Conservation (phyloP, 2,797 vertebrate genomes). For the Hyperoplus immaculatus region DNA sequence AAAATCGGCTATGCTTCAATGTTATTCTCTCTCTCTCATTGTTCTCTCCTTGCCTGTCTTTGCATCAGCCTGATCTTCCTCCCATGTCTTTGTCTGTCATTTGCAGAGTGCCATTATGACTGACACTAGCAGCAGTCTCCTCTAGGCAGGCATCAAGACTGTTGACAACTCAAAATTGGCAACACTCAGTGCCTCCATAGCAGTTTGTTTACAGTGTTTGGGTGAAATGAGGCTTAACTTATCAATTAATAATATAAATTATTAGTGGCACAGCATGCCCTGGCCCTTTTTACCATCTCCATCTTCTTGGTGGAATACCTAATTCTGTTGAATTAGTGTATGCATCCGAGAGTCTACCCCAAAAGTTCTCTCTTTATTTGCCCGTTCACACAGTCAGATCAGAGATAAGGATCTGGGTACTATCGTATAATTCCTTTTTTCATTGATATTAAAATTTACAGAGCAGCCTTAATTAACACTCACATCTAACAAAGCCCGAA, state of each 20-base stretch:
- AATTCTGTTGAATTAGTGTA: not conserved
- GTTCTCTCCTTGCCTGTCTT: slow-evolving; percentile 4
- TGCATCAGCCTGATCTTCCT: slow-evolving; percentile 21
- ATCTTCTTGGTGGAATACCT: slow-evolving; percentile 17
- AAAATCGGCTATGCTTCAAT: slow-evolving; percentile 7
- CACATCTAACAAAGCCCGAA: not conserved
- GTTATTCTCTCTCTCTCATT: slow-evolving; percentile 14
- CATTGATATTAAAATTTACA: slow-evolving; percentile 9
- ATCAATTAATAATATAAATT: too few species aligned
- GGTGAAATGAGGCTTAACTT: slow-evolving; percentile 17
- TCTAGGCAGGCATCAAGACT: slow-evolving; percentile 24
- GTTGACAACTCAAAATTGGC: slow-evolving; percentile 40
- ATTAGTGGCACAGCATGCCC: slow-evolving; percentile 3
- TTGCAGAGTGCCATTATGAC: slow-evolving; percentile 47
- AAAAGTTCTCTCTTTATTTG: not conserved
- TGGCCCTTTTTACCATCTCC: not conserved
- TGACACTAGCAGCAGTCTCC: slow-evolving; percentile 19
- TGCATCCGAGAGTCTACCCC: not conserved
- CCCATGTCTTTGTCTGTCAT: slow-evolving; percentile 33
- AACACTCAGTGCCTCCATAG: slow-evolving; percentile 3
- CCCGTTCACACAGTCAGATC: not conserved
- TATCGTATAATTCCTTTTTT: too few species aligned
- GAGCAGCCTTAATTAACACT: slow-evolving; percentile 7
- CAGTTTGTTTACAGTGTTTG: slow-evolving; percentile 16
- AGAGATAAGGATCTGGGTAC: not conserved